Percentiles rank a stretch among this genome's conserved stretches.
Conservation (phyloP, 37 sponge, comb jelly and placozoan genomes). For the Spongilla lacustris region DNA sequence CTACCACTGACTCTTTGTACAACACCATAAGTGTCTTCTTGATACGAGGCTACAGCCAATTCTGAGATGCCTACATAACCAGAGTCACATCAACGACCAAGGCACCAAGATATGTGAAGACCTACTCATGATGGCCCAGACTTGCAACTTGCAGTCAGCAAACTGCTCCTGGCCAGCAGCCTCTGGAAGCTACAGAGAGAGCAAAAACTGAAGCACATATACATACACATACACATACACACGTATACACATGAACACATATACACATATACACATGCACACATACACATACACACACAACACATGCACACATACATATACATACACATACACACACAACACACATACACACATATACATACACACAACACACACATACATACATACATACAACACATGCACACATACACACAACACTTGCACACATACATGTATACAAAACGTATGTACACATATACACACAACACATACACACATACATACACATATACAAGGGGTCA, state of each 20-base stretch:
- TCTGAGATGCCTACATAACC: slow-evolving; percentile 18
- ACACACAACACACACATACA: not conserved
- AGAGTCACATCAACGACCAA: not conserved
- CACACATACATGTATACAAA: not conserved
- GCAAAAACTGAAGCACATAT: not conserved
- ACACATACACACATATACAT: too few relatives aligned
- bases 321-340: slow-evolving; percentile 2
- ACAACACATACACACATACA: not conserved
- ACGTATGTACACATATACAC: not conserved
- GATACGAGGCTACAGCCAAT: slow-evolving; percentile 61
- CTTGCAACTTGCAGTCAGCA: slow-evolving; percentile 36
- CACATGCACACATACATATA: not conserved
- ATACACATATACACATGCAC: too few relatives aligned
- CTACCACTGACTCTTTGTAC: slow-evolving; percentile 70
- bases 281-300: not conserved
- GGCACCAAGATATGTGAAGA: not conserved
- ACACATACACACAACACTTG: not conserved
- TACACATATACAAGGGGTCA: not conserved
- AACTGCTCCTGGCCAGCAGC: slow-evolving; percentile 22
- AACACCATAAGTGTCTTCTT: slow-evolving; percentile 75
- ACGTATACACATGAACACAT: not conserved
- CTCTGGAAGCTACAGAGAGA: slow-evolving; percentile 56
- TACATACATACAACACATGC: slow-evolving; percentile 1
- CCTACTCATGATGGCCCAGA: slow-evolving; percentile 66
- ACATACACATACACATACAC: not conserved